Percentiles rank a stretch among this genome's conserved stretches.
These are phyloP conservation scores for Andrena flavipes DNA, from an alignment of 2,888 invertebrate genomes.

Conservation along the genomic window DNA sequence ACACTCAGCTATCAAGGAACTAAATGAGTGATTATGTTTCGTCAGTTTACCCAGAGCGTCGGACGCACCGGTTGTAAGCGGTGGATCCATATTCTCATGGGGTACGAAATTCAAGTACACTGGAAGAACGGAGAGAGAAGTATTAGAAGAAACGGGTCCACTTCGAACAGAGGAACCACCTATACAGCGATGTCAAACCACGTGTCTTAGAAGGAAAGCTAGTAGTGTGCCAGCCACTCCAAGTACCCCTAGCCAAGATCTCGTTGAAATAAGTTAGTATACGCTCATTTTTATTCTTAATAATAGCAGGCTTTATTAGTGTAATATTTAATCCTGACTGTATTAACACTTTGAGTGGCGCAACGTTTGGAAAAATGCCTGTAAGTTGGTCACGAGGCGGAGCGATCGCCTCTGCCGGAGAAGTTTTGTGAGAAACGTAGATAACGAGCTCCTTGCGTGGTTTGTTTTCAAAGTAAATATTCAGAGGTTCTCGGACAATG, in stretches of 20 bases:
- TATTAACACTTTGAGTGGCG: too few relatives aligned
- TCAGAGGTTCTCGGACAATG: too few relatives aligned
- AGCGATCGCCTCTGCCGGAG: too few relatives aligned
- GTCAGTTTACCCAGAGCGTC: conserved; percentile 93
- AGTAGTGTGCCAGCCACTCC: conserved; percentile 95
- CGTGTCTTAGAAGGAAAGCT: conserved; percentile 90
- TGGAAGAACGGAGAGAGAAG: conserved; percentile 96
- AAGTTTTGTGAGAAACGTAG: too few relatives aligned
- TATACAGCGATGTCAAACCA: conserved; percentile 88
- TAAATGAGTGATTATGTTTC: neutral
- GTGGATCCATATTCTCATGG: conserved; percentile 96
- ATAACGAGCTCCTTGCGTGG: too few relatives aligned
- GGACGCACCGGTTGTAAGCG: conserved; percentile 94
- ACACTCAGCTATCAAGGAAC: neutral
- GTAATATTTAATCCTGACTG: too few relatives aligned
- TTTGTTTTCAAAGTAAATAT: too few relatives aligned
- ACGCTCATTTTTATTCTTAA: conserved; percentile 20
- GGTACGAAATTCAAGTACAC: conserved; percentile 97
- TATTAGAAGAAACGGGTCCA: conserved; percentile 91
- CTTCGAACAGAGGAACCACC: conserved; percentile 86
- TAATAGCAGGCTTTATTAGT: neutral
- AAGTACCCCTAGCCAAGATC: conserved; percentile 91
- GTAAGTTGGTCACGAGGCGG: too few relatives aligned
- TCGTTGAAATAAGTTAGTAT: conserved; percentile 86
- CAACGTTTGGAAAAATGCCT: too few relatives aligned